Base-by-base conservation (phyloP, 2,113 vertebrate species). In the Petrocephalus microphthalmus region DNA sequence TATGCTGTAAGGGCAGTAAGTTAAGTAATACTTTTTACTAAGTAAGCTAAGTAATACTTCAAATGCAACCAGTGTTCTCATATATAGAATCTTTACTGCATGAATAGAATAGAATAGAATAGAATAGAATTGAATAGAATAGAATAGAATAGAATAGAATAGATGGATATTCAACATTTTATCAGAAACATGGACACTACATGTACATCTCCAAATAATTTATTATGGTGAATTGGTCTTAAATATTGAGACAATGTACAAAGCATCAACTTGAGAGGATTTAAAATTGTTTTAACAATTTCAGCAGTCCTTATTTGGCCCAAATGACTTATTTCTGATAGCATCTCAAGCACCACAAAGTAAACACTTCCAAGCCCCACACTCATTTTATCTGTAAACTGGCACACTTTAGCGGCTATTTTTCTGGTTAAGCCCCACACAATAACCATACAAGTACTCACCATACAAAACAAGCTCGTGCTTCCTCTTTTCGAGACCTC, bases 391-490 rank as follows among this genome's bases (percentile, higher is more conserved):
- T 74, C 0, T 74, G 7, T 15, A 19, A 78, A 78, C 42, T 37
- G 71, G 15, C 33, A 6, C 19, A 78, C 33, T 78, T 67, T 19
- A 29, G 60, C 25, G 60, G 60, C 25, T n/a, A 13, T 67, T 29
- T n/a, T 29, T 13, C 60, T 42, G 71, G 71, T 42, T 42, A 29
- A 42, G 29, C 33, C 6, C 52, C 13, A 7, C 37, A 7, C 52
- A 57, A 17, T 42, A 20, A 15, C 25, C 10, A 57, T 22, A 84
- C 20, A 10, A 20, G 89, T 91, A 94, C 95, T 54, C 93, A 95
- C 95, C 94, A 92, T 93, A 89, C 89, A 91, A 90, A 88, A 82
- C 82, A 90, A 82, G 42, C n/a, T 71, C 87, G 87, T 54, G 53
- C 17, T 86, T 88, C 56, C 84, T 49, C 57, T 82, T 91, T 37